Evolutionary conservation across 2,113 vertebrate species (phyloP), one percentile per base, ranked within the genome.

Genomic region (Takifugu bimaculatus): DNA sequence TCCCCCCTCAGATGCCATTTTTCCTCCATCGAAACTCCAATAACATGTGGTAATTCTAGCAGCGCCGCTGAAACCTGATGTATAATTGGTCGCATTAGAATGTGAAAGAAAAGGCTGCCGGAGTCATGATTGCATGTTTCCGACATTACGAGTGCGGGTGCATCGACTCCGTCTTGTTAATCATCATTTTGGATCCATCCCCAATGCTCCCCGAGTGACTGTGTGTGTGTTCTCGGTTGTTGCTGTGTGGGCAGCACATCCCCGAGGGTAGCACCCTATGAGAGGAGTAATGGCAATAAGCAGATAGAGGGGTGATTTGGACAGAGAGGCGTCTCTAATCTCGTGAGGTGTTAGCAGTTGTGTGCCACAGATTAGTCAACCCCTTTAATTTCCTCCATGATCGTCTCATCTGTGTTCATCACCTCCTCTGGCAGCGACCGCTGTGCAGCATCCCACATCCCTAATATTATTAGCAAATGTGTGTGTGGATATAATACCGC

Each of bases 261-360:
- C 84, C 78, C 42, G 74, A 77, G 85, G 84, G 60, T 53, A 69
- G 70, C 48, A 81, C 61, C 77, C 79, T 71, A 75, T 75, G 79
- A 78, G 75, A 78, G 78, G 70, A 65, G 72, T 81, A 80, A 85
- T 83, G 74, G 70, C 54, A 15, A 71, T 75, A 65, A 70, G 70
- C 74, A 82, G 77, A 85, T 67, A 78, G 60, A 65, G 65, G 68
- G 57, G 73, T 76, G 75, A 76, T 84, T 87, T 74, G 78, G 78
- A 74, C 58, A 63, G 79, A 85, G 70, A 73, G 63, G 78, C 77
- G 57, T 75, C 70, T 72, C 72, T 80, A 83, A 83, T 87, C 74
- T 61, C 63, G 70, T 42, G 61, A 80, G 70, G 68, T 83, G 82
- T 81, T 70, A 78, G 71, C 59, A 49, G 63, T 73, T 74, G 39